These are phyloP conservation scores for Maccullochella peelii DNA, from an alignment of 2,113 vertebrate species.

Conservation along the genomic window DNA sequence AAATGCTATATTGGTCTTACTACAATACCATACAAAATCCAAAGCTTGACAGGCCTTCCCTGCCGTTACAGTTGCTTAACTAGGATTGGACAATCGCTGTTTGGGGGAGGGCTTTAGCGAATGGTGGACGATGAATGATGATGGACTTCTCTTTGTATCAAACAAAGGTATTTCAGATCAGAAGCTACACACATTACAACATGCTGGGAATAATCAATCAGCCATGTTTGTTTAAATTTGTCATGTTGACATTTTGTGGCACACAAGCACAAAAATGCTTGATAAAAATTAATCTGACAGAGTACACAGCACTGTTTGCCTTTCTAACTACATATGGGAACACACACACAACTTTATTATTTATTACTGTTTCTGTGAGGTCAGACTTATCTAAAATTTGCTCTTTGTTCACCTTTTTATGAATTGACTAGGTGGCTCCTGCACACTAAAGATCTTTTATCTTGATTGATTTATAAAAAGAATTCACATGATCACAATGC, in stretches of 20 bases:
- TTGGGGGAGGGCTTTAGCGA: not conserved
- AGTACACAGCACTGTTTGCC: not conserved
- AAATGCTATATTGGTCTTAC: not conserved
- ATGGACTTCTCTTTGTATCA: not conserved
- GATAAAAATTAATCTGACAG: constrained; percentile 6
- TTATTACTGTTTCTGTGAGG: not conserved
- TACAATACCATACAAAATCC: not conserved
- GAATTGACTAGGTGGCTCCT: no score
- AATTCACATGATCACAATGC: not conserved
- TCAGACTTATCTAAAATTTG: not conserved
- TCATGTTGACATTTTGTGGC: constrained; percentile 25
- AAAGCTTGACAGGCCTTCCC: not conserved
- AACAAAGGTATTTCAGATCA: not conserved
- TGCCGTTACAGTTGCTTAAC: no score
- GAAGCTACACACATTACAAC: not conserved
- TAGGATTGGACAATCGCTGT: not conserved
- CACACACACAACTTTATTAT: not conserved
- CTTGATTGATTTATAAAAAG: constrained; percentile 12
- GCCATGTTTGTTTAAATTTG: constrained; percentile 8
- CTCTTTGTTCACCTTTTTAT: no score
- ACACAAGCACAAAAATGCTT: constrained; percentile 12
- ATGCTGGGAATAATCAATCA: not conserved
- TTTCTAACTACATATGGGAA: not conserved
- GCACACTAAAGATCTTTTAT: no score
- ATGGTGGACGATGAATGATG: not conserved